Percentiles rank a stretch among this genome's conserved stretches.
These are phyloP conservation scores for Pristionchus pacificus DNA, from an alignment of 1,140 invertebrate genomes.

Conservation along the genomic window DNA sequence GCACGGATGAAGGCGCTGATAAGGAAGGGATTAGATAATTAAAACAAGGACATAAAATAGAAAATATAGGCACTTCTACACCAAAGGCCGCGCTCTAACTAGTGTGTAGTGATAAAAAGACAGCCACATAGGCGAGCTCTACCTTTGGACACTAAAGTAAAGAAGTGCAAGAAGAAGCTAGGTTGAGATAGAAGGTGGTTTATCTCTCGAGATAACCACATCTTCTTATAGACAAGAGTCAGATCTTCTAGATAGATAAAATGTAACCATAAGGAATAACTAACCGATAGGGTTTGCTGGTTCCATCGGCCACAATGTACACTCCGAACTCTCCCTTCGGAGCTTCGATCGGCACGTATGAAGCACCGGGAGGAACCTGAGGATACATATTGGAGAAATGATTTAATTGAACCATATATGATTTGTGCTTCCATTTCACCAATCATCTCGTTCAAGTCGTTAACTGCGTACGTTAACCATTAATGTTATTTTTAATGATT, in stretches of 20 bases:
- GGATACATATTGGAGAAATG: too few species aligned
- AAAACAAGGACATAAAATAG: not conserved
- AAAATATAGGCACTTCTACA: not conserved
- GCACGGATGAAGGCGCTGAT: slow-evolving; percentile 91
- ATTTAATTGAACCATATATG: too few species aligned
- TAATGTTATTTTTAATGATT: too few species aligned
- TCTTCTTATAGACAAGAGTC: not conserved
- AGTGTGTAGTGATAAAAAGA: too few species aligned
- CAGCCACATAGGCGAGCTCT: too few species aligned
- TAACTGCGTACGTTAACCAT: too few species aligned
- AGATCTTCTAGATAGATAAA: slow-evolving; percentile 1
- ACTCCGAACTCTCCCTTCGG: slow-evolving; percentile 95
- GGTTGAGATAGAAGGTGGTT: too few species aligned
- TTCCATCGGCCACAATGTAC: slow-evolving; percentile 90
- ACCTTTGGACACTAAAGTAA: too few species aligned
- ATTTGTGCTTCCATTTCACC: too few species aligned
- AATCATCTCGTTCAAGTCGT: too few species aligned
- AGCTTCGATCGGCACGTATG: slow-evolving; percentile 91
- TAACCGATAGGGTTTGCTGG: slow-evolving; percentile 77
- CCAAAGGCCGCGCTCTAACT: too few species aligned
- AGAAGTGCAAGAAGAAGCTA: too few species aligned
- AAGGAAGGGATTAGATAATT: not conserved
- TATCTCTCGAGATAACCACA: not conserved
- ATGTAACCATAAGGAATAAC: not conserved
- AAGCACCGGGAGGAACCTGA: slow-evolving; percentile 80